phyloP scores from a whole-genome alignment of 1,140 invertebrate genomes.

The Octopus bimaculoides region DNA sequence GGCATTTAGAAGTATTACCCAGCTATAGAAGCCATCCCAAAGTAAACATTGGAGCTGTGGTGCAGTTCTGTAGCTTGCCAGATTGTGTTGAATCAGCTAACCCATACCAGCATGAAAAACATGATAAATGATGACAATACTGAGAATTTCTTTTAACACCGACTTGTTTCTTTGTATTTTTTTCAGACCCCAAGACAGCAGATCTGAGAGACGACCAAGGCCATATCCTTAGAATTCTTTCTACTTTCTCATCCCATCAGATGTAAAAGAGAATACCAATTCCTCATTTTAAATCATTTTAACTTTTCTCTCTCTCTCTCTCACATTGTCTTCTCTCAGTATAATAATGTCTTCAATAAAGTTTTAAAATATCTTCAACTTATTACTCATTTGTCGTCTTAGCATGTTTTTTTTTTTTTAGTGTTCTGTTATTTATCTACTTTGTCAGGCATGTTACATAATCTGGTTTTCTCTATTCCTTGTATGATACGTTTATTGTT shows the following conservation, averaged over 20 bases:
- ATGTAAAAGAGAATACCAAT: not conserved
- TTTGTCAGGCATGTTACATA: too few relatives aligned
- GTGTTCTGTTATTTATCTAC: too few relatives aligned
- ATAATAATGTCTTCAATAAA: not conserved
- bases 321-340: not conserved
- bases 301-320: not conserved
- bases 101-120: not conserved
- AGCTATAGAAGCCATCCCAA: too few relatives aligned
- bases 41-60: too few relatives aligned
- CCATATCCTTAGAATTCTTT: not conserved
- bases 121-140: not conserved
- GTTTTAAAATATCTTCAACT: too few relatives aligned
- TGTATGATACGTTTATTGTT: too few relatives aligned
- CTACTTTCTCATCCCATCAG: not conserved
- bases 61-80: too few relatives aligned
- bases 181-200: constrained; percentile 1
- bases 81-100: not conserved
- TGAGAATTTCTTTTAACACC: not conserved
- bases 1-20: too few relatives aligned
- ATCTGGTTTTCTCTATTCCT: too few relatives aligned
- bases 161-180: not conserved
- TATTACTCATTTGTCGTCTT: too few relatives aligned
- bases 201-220: constrained; percentile 11
- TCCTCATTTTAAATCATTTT: not conserved
- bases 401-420: too few relatives aligned